Percentiles rank a stretch among this genome's conserved stretches.
These are phyloP conservation scores for Chamaedrilus cognettii DNA, from an alignment of 2,888 invertebrate genomes.

Conservation along the genomic window DNA sequence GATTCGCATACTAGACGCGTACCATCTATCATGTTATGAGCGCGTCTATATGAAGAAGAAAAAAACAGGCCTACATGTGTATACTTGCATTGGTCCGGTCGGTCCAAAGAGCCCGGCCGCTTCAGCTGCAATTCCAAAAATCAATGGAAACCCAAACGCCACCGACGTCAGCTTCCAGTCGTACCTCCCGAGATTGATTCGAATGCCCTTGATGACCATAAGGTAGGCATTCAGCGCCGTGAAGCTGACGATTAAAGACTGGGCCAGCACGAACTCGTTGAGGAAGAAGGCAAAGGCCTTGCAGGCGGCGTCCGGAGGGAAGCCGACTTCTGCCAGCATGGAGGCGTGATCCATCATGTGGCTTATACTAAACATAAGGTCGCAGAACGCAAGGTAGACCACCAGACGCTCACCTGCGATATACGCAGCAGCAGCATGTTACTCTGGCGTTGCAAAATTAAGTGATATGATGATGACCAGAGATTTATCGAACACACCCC, in stretches of 20 bases:
- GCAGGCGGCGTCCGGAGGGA: constrained; percentile 24
- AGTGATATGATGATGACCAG: too few relatives aligned
- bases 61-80: too few relatives aligned
- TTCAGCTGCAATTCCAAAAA: not conserved
- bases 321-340: constrained; percentile 20
- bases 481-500: too few relatives aligned
- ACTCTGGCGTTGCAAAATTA: too few relatives aligned
- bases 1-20: too few relatives aligned
- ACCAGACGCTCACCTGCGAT: constrained; percentile 22
- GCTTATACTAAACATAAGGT: constrained; percentile 10
- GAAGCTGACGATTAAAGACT: constrained; percentile 25
- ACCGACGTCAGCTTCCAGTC: constrained; percentile 19
- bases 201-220: constrained; percentile 24
- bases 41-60: too few relatives aligned
- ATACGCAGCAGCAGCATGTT: too few relatives aligned
- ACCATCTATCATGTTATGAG: too few relatives aligned
- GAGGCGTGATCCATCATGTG: constrained; percentile 30
- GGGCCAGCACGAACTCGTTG: constrained; percentile 26
- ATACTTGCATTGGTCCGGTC: too few relatives aligned
- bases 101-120: constrained; percentile 5
- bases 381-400: constrained; percentile 22
- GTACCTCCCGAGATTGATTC: constrained; percentile 19
- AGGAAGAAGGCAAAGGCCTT: constrained; percentile 26
- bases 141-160: constrained; percentile 14
- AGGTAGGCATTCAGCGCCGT: constrained; percentile 29